Conservation (phyloP, 2,113 vertebrate species). For the Pseudopodoces humilis region DNA sequence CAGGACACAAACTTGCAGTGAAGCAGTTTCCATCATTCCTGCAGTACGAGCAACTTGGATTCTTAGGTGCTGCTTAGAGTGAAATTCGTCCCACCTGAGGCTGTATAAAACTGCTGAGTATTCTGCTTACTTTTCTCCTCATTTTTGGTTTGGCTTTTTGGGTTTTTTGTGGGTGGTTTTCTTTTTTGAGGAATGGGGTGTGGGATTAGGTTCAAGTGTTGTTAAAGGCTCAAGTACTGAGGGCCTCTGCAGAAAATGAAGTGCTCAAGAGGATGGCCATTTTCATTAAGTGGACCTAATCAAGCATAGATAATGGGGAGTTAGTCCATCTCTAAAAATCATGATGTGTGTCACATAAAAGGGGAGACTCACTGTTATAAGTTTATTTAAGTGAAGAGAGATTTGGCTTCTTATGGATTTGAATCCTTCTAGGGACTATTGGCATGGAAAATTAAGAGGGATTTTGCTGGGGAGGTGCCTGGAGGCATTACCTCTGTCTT, state of each 20-base stretch:
- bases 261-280: neutral
- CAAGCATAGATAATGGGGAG: slow-evolving; percentile 38
- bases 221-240: neutral
- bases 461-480: slow-evolving; percentile 44
- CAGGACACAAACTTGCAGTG: neutral
- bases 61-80: neutral
- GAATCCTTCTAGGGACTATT: slow-evolving; percentile 5
- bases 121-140: neutral
- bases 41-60: fast-evolving
- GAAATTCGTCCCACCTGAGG: neutral
- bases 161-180: neutral
- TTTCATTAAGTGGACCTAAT: slow-evolving; percentile 31
- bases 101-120: neutral
- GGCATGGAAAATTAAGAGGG: slow-evolving; percentile 44
- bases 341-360: slow-evolving; percentile 49
- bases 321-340: slow-evolving; percentile 46
- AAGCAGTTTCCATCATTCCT: neutral
- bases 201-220: neutral
- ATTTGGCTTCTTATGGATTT: slow-evolving; percentile 28
- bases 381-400: slow-evolving; percentile 56
- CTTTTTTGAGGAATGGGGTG: neutral
- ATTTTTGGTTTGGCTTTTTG: neutral
- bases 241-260: slow-evolving; percentile 4
- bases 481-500: slow-evolving; percentile 18
- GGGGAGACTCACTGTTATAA: slow-evolving; percentile 46